Base-by-base conservation (phyloP, 2,113 vertebrate genomes). In the Bostrychus sinensis region DNA sequence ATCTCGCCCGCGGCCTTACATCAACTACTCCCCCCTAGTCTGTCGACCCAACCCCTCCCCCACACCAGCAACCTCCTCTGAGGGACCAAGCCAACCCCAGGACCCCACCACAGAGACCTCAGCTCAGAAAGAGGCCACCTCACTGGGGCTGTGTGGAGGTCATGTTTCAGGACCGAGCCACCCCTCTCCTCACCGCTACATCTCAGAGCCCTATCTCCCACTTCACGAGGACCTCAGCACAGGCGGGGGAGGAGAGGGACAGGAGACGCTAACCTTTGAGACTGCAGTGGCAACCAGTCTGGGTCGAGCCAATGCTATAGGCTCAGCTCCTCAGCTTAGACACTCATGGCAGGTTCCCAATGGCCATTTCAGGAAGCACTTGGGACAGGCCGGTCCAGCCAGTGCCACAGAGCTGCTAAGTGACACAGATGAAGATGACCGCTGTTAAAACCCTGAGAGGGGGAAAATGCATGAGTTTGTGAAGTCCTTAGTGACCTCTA, bases 301-400 rank as follows among this genome's bases (percentile, higher is more conserved):
- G 22, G 96, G 96, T 39, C 93, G 94, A 13, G 93, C 94, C 87
- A 96, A 97, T 64, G 94, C 95, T 71, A 96, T 97, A 20, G 94
- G 94, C 82, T 95, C 94, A 0, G 95, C 95, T 13, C 95, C 96
- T 0, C 94, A 95, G 38, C 91, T 96, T 78, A 93, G 96, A 78
- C 96, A 98, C 87, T 92, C 93, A 77, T 98, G 96, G 96, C 96
- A 98, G 87, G 92, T 98, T 90, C 97, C 96, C 10, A 98, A 98
- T 0, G 96, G 96, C 37, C 96, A 98, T 85, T 97, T 97, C 74
- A 92, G 91, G 32, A 93, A 96, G 86, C 90, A 94, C 76, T 89
- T 93, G 1, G 89, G 89, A 7, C 92, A 93, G 3, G 89, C 92
- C 1, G 65, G 90, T 75, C 88, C 93, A 45, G 88, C 90, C 5